Evolutionary conservation across 2,888 invertebrate species (phyloP), one percentile per base, ranked within the genome.

Genomic region (Silvanus unidentatus): DNA sequence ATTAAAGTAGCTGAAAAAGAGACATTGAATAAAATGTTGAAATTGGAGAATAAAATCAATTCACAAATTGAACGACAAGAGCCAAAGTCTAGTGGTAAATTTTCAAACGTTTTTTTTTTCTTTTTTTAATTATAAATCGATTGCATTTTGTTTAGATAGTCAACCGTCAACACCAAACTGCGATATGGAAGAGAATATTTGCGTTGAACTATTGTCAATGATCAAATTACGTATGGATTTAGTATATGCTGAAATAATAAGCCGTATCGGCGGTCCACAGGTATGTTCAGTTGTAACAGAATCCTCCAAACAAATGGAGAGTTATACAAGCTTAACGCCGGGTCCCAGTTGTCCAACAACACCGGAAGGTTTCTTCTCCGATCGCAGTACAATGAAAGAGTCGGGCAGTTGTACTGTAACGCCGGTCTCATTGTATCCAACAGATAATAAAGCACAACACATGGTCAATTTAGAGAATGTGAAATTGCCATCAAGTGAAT

Each of bases 181-280:
- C 10, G 32, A 32, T 9, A 12, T 12, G 10, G 32, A 32, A 32
- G 3, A 5, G n/a, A 32, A 32, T 12, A 32, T 32, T 12, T 12
- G n/a, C 10, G 81, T 84, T 47, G 84, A 86, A 60, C 76, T 91
- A 9, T 85, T 88, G 65, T 82, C 86, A 1, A 77, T 89, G 52
- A 82, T 91, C 41, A 87, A 88, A 70, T 77, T 82, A 32, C 88
- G 90, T 57, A 76, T 92, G 54, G 79, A 86, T 41, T 80, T 88
- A 56, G 88, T 88, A 2, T 86, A 88, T 59, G 81, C 84, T 0
- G 87, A 88, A 71, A 82, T 88, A 42, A 84, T 84, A 54, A 80
- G 80, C 70, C 77, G 76, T 39, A 76, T 76, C 41, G 75, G 75
- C n/a, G 67, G 69, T n/a, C 59, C 53, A 29, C 68, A 71, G 49